Base-by-base conservation (phyloP, 2,888 invertebrate species). In the Acleris cristana region DNA sequence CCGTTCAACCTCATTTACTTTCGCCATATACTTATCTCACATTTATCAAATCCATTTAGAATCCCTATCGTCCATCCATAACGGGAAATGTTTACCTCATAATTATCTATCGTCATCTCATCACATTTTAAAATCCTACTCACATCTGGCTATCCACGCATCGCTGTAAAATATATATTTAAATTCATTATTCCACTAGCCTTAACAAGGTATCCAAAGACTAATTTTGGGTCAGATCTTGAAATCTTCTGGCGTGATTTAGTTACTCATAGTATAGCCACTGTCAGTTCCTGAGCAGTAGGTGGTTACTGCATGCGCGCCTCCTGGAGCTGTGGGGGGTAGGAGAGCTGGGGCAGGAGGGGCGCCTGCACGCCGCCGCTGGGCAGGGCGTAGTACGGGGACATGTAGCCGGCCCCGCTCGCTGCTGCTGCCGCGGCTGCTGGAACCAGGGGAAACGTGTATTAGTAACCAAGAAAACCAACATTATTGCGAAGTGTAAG, bases 321-420 rank as follows among this genome's bases (percentile, higher is more conserved):
- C 86, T 96, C 96, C 86, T 96, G 96, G 68, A 96, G 94, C 68
- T 95, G 94, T 57, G 94, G 94, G n/a, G 94, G 94, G 80, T 94
- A 94, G 12, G 94, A 88, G 40, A 95, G 94, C 1, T 94, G 95
- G 1, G 96, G 96, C 72, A 96, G 95, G 14, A 95, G 93, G 21
- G 94, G 95, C 0, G 90, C 91, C 67, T 92, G 95, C 12, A 93
- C 89, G 10, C 95, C 94, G 30, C 94, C 94, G 1, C 90, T 87
- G 6, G 95, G 96, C 72, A 96, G 88, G 48, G 96, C 86, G 75
- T 96, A 96, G 87, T 96, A 96, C 0, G 95, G 96, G 21, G 95
- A 94, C 89, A 96, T 94, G 84, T 96, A 96, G 76, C 96, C 95
- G 19, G 96, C 95, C 3, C 95, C 94, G 69, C 94, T 93, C 6